Percentiles rank a stretch among this genome's conserved stretches.
These are phyloP conservation scores for Tridacna gigas DNA, from an alignment of 2,888 invertebrate genomes.

Conservation along the genomic window DNA sequence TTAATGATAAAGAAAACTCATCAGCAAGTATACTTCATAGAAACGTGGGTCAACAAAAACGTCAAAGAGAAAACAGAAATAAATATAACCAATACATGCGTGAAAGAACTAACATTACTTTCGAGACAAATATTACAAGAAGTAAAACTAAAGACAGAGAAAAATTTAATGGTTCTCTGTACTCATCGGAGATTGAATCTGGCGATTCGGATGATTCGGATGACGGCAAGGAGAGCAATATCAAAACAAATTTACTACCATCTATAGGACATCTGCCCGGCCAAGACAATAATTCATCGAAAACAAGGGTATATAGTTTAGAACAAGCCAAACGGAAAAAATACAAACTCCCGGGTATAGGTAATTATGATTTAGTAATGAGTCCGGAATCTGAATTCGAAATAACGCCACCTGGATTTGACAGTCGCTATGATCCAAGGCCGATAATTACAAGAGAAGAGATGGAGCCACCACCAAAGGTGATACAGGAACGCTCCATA, in stretches of 20 bases:
- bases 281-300: constrained; percentile 12
- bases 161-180: constrained; percentile 23
- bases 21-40: constrained; percentile 27
- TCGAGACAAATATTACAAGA: constrained; percentile 16
- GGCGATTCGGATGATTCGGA: not conserved
- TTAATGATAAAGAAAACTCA: constrained; percentile 25
- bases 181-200: constrained; percentile 7
- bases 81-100: constrained; percentile 53
- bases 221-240: constrained; percentile 13
- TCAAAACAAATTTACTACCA: constrained; percentile 40
- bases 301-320: constrained; percentile 29
- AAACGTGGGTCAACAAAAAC: constrained; percentile 37
- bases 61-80: constrained; percentile 44
- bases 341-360: constrained; percentile 60
- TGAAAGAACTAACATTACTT: constrained; percentile 40
- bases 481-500: constrained; percentile 52
- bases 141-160: constrained; percentile 12
- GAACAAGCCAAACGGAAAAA: constrained; percentile 44
- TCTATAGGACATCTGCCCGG: constrained; percentile 29
- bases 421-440: constrained; percentile 48
- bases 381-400: constrained; percentile 59
- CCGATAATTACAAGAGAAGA: constrained; percentile 51
- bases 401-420: constrained; percentile 63
- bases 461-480: constrained; percentile 47
- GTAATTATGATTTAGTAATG: constrained; percentile 53